phyloP scores from a whole-genome alignment of 2,888 invertebrate genomes.

The Ophion obscuratus region DNA sequence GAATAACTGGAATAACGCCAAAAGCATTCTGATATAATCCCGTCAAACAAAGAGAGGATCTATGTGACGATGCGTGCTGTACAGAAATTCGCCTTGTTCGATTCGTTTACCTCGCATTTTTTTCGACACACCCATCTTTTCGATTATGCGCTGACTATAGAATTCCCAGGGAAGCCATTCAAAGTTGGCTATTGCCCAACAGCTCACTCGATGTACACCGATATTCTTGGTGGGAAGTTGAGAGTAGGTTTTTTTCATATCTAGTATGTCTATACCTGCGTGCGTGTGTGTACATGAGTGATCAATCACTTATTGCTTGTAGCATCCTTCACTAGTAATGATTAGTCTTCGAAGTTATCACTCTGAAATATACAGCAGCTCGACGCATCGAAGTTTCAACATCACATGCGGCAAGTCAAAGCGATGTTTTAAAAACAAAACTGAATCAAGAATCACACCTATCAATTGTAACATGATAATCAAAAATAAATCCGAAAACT shows the following conservation, averaged over 20 bases:
- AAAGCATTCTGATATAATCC: not conserved
- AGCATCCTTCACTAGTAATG: no score
- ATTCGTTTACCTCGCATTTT: not conserved
- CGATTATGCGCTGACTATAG: not conserved
- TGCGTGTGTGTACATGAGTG: no score
- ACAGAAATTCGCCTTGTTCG: not conserved
- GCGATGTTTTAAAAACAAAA: no score
- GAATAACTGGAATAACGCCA: conserved; percentile 2
- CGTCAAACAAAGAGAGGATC: not conserved
- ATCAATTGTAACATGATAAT: no score
- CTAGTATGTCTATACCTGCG: no score
- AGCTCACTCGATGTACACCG: not conserved
- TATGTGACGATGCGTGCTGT: not conserved
- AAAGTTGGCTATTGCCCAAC: not conserved
- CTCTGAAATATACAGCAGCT: no score
- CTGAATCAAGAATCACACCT: no score
- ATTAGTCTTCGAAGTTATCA: no score
- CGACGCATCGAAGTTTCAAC: no score
- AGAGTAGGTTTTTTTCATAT: not conserved
- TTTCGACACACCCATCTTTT: not conserved
- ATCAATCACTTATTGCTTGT: no score
- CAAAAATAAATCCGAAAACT: no score
- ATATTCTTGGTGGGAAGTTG: not conserved
- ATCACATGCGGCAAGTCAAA: no score
- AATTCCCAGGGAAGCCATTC: not conserved